phyloP scores from a whole-genome alignment of 2,797 vertebrate genomes.

The Macropodus opercularis region DNA sequence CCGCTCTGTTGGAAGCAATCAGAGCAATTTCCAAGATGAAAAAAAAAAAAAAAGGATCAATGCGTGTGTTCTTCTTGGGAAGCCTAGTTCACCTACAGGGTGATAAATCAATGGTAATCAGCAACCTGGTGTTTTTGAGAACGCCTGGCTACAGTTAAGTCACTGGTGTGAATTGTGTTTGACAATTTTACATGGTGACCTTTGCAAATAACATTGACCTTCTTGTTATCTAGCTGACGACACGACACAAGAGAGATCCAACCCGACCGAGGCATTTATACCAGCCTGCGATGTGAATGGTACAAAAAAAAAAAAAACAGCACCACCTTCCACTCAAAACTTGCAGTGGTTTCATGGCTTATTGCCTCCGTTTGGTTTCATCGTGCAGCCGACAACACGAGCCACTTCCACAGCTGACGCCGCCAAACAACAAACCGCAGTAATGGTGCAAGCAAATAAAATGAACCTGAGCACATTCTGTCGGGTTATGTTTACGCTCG shows the following conservation, averaged over 20 bases:
- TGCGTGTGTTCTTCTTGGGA: conserved; percentile 33
- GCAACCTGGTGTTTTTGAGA: conserved; percentile 20
- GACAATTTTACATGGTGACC: conserved; percentile 17
- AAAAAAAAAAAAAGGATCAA: conserved; percentile 42
- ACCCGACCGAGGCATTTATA: not conserved
- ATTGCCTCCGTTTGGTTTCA: conserved; percentile 41
- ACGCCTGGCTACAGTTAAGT: not conserved
- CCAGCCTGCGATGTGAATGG: conserved; percentile 6
- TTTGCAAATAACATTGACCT: conserved; percentile 1
- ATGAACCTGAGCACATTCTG: conserved; percentile 31
- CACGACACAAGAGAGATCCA: not conserved
- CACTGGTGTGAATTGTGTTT: conserved; percentile 1
- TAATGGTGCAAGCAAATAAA: conserved; percentile 51
- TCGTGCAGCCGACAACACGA: conserved; percentile 24
- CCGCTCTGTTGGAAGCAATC: conserved; percentile 41
- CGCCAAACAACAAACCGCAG: conserved; percentile 34
- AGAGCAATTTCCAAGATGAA: conserved; percentile 49
- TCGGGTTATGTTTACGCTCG: conserved; percentile 19
- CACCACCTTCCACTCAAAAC: conserved; percentile 19
- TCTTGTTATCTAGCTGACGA: not conserved
- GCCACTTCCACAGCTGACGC: conserved; percentile 40
- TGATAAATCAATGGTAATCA: conserved; percentile 34
- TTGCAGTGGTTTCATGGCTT: conserved; percentile 56
- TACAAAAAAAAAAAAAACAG: no score
- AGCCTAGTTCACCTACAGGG: conserved; percentile 10